Base-by-base conservation (phyloP, 1,140 invertebrate species). In the Drosophila busckii region DNA sequence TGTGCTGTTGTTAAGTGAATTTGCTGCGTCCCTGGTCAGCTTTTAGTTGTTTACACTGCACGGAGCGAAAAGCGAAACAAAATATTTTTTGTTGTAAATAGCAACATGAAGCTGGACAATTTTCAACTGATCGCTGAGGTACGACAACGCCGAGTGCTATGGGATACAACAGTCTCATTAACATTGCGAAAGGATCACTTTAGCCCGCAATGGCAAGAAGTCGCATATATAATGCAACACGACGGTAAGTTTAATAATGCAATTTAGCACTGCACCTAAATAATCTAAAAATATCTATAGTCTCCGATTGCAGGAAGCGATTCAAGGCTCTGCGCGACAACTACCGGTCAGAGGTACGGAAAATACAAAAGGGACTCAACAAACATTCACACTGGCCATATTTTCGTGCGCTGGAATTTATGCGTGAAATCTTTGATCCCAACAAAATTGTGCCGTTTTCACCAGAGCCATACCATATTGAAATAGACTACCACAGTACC, bases 381-480 rank as follows among this genome's bases (percentile, higher is more conserved):
- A 5, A 12, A 0, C 34, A 37, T 19, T 76, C 75, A 6, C 23
- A 70, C 15, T 82, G 65, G 65, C 49, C 55, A 0, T 82, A 83
- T 17, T 82, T 82, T 35, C 76, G 61, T 0, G 34, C 55, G 0
- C 0, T 82, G 34, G 75, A 82, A 29, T 82, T 82, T 19, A 8
- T 82, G 19, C 69, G 75, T 1, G n/a, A 42, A n/a, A 70, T 82
- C 5, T 82, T 75, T 3, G 75, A 82, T 35, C 76, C 75, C 0
- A 9, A 75, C 1, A 32, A 40, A 1, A 5, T 53, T 5, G 49
- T 82, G 0, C 20, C 55, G 0, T 82, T 82, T 19, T 10, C 28
- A 0, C 65, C 70, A 1, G 19, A 55, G 10, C 28, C 49, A 0
- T 56, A n/a, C n/a, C n/a, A n/a, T n/a, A n/a, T 37, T 8, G 41